Percentiles rank a stretch among this genome's conserved stretches.
These are phyloP conservation scores for Crocuta crocuta DNA, from an alignment of 2,113 vertebrate genomes.

Conservation along the genomic window DNA sequence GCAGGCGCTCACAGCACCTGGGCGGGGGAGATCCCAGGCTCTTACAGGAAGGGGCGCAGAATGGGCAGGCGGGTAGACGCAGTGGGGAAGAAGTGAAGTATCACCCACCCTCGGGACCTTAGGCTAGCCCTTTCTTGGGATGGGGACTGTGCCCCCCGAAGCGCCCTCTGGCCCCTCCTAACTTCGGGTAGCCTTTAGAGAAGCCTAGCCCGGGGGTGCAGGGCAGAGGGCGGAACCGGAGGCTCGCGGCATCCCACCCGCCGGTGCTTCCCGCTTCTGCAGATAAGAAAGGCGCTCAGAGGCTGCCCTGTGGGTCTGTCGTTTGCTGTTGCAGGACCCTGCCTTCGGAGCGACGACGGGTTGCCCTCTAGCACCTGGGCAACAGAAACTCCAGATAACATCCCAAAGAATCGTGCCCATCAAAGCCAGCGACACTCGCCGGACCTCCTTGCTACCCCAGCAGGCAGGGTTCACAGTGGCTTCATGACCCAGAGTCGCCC, in stretches of 20 bases:
- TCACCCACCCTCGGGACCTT: neutral
- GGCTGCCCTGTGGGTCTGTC: neutral
- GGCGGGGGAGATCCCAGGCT: neutral
- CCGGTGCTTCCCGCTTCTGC: neutral
- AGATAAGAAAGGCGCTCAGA: neutral
- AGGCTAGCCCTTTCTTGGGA: fast-evolving
- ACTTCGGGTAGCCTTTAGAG: neutral
- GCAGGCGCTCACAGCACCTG: fast-evolving
- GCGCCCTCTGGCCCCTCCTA: neutral
- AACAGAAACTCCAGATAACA: neutral
- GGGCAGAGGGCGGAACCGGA: neutral
- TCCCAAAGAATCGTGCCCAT: neutral
- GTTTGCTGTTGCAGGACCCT: too few species aligned
- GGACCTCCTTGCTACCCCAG: fast-evolving
- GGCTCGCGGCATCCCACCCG: fast-evolving
- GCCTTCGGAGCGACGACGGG: too few species aligned
- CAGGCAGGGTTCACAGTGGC: neutral
- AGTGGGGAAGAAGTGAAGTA: too few species aligned
- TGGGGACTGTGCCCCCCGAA: neutral
- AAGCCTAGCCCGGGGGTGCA: fast-evolving
- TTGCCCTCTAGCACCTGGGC: neutral
- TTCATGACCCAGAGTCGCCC: fast-evolving
- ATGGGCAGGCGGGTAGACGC: fast-evolving
- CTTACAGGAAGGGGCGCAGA: neutral
- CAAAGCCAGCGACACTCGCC: neutral